Conservation (phyloP, 2,113 vertebrate species). For the Rhegmatorhina hoffmannsi region DNA sequence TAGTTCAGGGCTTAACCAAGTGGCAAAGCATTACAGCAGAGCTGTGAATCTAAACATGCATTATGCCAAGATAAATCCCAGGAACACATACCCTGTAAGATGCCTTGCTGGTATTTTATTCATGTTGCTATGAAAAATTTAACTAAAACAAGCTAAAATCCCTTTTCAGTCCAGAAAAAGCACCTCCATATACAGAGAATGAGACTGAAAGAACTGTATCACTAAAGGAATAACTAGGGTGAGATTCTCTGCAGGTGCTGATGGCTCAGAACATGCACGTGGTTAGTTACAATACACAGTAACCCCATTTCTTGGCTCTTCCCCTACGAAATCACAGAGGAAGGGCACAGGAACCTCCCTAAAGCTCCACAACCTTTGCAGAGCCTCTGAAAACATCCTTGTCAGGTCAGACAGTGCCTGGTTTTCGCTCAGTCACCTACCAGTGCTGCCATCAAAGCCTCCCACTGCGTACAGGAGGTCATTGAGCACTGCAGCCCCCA, state of each 20-base stretch:
- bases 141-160: not conserved
- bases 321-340: not conserved
- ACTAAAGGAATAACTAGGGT: not conserved
- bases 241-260: not conserved
- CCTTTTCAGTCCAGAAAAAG: not conserved
- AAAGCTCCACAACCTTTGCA: not conserved
- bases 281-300: not conserved
- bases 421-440: constrained; percentile 64
- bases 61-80: not conserved
- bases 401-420: not conserved
- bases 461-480: constrained; percentile 94
- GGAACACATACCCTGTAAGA: not conserved
- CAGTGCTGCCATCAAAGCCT: constrained; percentile 95
- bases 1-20: not conserved
- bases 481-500: constrained; percentile 89
- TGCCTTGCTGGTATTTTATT: not conserved
- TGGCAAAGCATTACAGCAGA: not conserved
- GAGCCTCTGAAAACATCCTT: not conserved
- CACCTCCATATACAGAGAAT: not conserved
- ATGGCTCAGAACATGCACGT: accelerated
- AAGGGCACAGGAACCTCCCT: not conserved
- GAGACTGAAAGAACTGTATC: not conserved
- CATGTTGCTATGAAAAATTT: not conserved
- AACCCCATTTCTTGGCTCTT: not conserved
- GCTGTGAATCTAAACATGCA: not conserved